These are phyloP conservation scores for Salticus scenicus DNA, from an alignment of 2,888 invertebrate species.

Conservation along the genomic window DNA sequence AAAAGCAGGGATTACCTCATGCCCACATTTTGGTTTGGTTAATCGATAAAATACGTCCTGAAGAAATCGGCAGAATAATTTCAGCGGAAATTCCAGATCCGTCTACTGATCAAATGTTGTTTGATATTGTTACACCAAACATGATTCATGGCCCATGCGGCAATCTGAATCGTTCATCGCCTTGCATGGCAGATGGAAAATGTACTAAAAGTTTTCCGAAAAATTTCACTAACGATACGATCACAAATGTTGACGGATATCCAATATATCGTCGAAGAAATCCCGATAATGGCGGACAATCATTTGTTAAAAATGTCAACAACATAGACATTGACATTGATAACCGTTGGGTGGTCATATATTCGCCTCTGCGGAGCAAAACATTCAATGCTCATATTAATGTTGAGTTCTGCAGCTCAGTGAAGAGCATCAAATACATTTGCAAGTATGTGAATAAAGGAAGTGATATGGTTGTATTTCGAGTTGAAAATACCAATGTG, in stretches of 20 bases:
- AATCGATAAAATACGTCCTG: not conserved
- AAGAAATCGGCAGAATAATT: not conserved
- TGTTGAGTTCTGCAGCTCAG: too few relatives aligned
- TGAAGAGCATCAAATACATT: too few relatives aligned
- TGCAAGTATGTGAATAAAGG: too few relatives aligned
- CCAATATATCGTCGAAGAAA: constrained; percentile 42
- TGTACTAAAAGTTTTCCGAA: constrained; percentile 36
- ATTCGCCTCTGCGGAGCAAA: too few relatives aligned
- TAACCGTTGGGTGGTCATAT: too few relatives aligned
- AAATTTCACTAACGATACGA: constrained; percentile 24
- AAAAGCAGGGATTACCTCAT: not conserved
- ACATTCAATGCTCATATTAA: too few relatives aligned
- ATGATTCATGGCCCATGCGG: constrained; percentile 32
- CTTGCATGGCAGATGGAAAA: constrained; percentile 37
- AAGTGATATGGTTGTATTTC: too few relatives aligned
- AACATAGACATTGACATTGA: constrained; percentile 26
- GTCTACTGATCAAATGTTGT: constrained; percentile 26
- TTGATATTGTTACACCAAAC: constrained; percentile 25
- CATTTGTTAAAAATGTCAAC: constrained; percentile 18
- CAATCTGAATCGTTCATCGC: constrained; percentile 27
- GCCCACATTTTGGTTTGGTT: not conserved
- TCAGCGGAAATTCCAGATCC: constrained; percentile 25
- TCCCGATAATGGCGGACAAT: constrained; percentile 33
- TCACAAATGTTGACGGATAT: constrained; percentile 34
- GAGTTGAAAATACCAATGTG: too few relatives aligned